A percentile compares a stretch with the other conserved stretches of the same genome.
Evolutionary conservation across 2,888 invertebrate species (phyloP).

Genomic region (Ischnus inquisitorius): DNA sequence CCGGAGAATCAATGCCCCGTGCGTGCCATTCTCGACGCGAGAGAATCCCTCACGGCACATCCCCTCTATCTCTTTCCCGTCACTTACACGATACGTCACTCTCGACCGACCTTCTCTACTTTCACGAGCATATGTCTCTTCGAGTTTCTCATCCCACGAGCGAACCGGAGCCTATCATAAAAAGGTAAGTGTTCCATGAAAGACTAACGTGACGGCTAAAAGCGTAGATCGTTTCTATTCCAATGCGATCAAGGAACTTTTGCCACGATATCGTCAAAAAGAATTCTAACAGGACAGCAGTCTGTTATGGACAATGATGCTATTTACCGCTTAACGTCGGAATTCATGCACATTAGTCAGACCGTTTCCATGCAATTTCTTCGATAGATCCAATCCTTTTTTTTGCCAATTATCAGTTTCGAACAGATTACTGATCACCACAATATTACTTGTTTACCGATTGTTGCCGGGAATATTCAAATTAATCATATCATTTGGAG

Average conservation of each 20-base stretch:
- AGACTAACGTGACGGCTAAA: not conserved
- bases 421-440: too few relatives aligned
- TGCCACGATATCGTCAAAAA: not conserved
- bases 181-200: conserved; percentile 9
- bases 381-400: too few relatives aligned
- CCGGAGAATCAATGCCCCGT: conserved; percentile 59
- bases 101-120: conserved; percentile 18
- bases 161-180: conserved; percentile 3
- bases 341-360: too few relatives aligned
- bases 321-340: too few relatives aligned
- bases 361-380: too few relatives aligned
- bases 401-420: too few relatives aligned
- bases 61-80: not conserved
- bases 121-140: conserved; percentile 15
- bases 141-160: conserved; percentile 24
- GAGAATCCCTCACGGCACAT: conserved; percentile 40
- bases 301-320: too few relatives aligned
- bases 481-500: too few relatives aligned
- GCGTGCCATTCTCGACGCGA: conserved; percentile 45
- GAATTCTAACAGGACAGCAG: not conserved
- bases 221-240: not conserved
- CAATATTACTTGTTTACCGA: too few relatives aligned
- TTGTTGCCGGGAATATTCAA: too few relatives aligned
- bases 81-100: conserved; percentile 60
- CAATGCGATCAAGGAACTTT: not conserved